A percentile compares a stretch with the other conserved stretches of the same genome.
Evolutionary conservation across 2,888 invertebrate species (phyloP).

Genomic region (Agrotis exclamationis): DNA sequence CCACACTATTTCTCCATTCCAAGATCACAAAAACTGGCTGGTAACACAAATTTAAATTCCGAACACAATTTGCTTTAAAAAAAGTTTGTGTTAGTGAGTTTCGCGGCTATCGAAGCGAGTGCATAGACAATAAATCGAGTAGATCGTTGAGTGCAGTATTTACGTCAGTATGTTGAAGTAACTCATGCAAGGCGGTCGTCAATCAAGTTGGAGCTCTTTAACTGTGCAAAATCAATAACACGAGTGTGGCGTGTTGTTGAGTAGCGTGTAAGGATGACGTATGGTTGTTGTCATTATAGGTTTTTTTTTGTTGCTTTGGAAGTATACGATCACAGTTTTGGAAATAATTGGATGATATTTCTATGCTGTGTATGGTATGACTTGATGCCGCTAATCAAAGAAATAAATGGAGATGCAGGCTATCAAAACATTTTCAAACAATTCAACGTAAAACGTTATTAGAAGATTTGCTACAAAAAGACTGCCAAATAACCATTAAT

Average conservation of each 20-base stretch:
- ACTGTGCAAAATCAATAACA: constrained; percentile 59
- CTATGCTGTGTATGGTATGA: not conserved
- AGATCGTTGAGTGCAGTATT: constrained; percentile 61
- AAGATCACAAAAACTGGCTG: constrained; percentile 42
- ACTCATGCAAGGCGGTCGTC: constrained; percentile 63
- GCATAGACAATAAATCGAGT: constrained; percentile 62
- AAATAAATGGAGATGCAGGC: not conserved
- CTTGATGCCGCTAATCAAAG: not conserved
- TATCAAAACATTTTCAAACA: no score
- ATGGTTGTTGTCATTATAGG: constrained; percentile 37
- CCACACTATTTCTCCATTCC: constrained; percentile 57
- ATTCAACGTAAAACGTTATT: not conserved
- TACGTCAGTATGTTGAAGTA: constrained; percentile 56
- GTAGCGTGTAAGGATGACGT: constrained; percentile 52
- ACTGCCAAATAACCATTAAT: no score
- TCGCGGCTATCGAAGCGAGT: constrained; percentile 61
- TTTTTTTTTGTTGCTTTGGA: constrained; percentile 14
- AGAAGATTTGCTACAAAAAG: not conserved
- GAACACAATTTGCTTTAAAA: constrained; percentile 54
- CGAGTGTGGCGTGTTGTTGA: constrained; percentile 54
- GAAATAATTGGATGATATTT: constrained; percentile 13
- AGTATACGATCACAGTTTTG: constrained; percentile 8
- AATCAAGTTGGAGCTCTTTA: constrained; percentile 55
- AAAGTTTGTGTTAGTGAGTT: constrained; percentile 48
- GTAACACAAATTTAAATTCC: constrained; percentile 55